Evolutionary conservation across 2,888 invertebrate species (phyloP).

Genomic region (Cephus nigrinus): DNA sequence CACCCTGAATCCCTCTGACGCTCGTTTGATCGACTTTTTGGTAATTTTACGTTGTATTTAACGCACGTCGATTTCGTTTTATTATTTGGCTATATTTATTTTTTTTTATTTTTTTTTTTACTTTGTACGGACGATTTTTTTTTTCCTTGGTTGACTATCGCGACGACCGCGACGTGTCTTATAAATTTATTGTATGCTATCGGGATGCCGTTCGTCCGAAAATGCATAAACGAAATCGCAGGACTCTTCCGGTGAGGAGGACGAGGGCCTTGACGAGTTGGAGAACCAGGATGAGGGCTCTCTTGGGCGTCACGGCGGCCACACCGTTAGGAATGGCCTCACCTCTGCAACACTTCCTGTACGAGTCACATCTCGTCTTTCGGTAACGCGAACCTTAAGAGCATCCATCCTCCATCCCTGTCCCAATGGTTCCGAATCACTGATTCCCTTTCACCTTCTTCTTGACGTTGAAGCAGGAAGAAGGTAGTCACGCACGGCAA

Average conservation of each 20-base stretch:
- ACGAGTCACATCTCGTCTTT: slow-evolving; percentile 60
- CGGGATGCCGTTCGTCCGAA: slow-evolving; percentile 8
- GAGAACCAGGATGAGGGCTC: slow-evolving; percentile 61
- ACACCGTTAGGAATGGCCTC: slow-evolving; percentile 59
- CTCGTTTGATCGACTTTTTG: neutral
- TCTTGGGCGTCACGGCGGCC: slow-evolving; percentile 54
- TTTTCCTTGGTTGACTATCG: neutral
- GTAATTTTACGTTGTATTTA: slow-evolving; percentile 1
- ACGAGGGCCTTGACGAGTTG: slow-evolving; percentile 61
- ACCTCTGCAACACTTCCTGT: slow-evolving; percentile 63
- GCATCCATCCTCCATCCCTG: slow-evolving; percentile 10
- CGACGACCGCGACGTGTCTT: slow-evolving; percentile 11
- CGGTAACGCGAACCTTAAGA: slow-evolving; percentile 53
- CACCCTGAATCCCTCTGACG: slow-evolving; percentile 1
- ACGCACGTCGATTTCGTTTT: neutral
- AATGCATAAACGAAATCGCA: slow-evolving; percentile 32
- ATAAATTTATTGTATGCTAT: slow-evolving; percentile 15
- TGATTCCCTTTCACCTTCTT: slow-evolving; percentile 2
- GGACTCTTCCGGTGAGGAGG: slow-evolving; percentile 63
- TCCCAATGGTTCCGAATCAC: slow-evolving; percentile 15
- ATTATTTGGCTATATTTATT: neutral
- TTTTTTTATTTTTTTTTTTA: neutral
- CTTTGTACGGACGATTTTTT: neutral
- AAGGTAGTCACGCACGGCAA: neutral
- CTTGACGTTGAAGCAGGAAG: neutral